Base-by-base conservation (phyloP, 2,113 vertebrate species). In the Brienomyrus brachyistius region DNA sequence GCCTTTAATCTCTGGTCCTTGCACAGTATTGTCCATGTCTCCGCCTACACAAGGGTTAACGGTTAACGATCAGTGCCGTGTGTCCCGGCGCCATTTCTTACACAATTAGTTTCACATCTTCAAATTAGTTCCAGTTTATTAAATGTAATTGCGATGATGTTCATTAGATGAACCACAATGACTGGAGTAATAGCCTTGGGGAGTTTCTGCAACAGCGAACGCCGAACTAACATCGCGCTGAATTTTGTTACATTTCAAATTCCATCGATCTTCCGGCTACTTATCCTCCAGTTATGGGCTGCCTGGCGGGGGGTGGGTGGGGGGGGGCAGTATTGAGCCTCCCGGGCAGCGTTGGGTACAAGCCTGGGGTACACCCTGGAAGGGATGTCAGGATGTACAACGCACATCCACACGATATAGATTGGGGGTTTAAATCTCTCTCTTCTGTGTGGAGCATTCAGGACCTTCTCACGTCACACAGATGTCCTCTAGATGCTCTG, bases 151-250 rank as follows among this genome's bases (percentile, higher is more conserved):
- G 83, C 5, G 45, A 51, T 86, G 83, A 50, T 86, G 83, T 85
- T 85, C 82, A 86, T 86, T 86, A 48, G 48, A 86, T 86, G 83
- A 48, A 50, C 83, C 82, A 5, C n/a, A 85, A 50, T 50, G 47
- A 9, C 82, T 13, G n/a, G 23, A 86, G 83, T 48, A 86, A 15
- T 10, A 51, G 43, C 83, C 47, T n/a, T 23, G 11, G 83, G 83
- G 83, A 51, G 83, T 6, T 6, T n/a, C 43, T 51, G 83, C 47
- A 50, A 13, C 43, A 85, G 83, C 17, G 7, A 40, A 40, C 31
- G 35, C 70, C 31, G 4, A 5, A 35, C 74, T 80, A 80, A 35
- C 35, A 40, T 40, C 4, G 35, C 35, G 10, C 27, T 70, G 62
- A 40, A 80, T 80, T 35, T 43, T 43, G 74, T 80, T 43, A 80